phyloP scores from a whole-genome alignment of 1,140 invertebrate genomes.

The Oncopeltus fasciatus region DNA sequence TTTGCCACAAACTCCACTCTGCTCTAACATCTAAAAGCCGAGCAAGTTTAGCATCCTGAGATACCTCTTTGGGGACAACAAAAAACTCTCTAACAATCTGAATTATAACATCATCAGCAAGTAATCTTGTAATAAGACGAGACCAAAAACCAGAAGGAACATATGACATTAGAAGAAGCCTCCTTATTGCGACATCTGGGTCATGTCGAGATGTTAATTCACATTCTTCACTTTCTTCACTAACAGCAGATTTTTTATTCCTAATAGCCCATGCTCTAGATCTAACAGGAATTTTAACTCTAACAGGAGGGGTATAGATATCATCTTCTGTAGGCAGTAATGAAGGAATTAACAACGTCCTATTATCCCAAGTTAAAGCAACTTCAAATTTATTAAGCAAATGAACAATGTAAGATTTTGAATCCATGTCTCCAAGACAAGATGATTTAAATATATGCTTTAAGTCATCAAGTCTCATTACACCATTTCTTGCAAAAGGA shows the following conservation, averaged over 20 bases:
- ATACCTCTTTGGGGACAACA: slow-evolving; percentile 43
- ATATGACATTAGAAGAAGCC: slow-evolving; percentile 81
- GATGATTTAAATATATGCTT: slow-evolving; percentile 80
- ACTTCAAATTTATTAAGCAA: slow-evolving; percentile 94
- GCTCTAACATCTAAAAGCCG: slow-evolving; percentile 52
- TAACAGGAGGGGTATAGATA: slow-evolving; percentile 27
- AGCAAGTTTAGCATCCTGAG: slow-evolving; percentile 45
- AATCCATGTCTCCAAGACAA: slow-evolving; percentile 33
- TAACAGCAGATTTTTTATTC: slow-evolving; percentile 27
- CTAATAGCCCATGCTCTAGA: slow-evolving; percentile 36
- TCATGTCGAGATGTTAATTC: slow-evolving; percentile 34
- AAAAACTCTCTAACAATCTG: slow-evolving; percentile 64
- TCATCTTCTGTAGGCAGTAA: slow-evolving; percentile 73
- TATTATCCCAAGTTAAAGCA: slow-evolving; percentile 88
- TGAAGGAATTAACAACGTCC: slow-evolving; percentile 82
- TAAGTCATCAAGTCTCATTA: slow-evolving; percentile 91
- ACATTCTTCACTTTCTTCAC: slow-evolving; percentile 16
- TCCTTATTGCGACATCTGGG: slow-evolving; percentile 41
- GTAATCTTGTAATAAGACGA: slow-evolving; percentile 73
- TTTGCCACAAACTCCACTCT: slow-evolving; percentile 92
- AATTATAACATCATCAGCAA: slow-evolving; percentile 77
- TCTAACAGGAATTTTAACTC: slow-evolving; percentile 35
- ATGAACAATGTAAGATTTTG: slow-evolving; percentile 62
- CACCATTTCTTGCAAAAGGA: slow-evolving; percentile 76
- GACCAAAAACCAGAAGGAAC: slow-evolving; percentile 98